phyloP scores from a whole-genome alignment of 2,113 vertebrate species.

The Apaloderma vittatum region DNA sequence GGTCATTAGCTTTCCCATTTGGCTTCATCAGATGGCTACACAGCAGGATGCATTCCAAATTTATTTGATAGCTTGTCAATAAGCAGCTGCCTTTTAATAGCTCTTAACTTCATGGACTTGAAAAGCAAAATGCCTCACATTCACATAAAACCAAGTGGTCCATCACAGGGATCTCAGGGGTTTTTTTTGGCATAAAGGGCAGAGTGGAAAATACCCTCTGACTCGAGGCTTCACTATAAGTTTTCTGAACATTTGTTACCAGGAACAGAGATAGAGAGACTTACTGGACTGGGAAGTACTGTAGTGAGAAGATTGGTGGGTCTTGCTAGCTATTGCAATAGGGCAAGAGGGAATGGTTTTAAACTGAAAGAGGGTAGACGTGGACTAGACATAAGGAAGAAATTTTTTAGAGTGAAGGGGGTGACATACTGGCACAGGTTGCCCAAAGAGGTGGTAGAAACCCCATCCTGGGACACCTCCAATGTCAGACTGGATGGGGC shows the following conservation, averaged over 20 bases:
- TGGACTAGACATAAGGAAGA: too few species aligned
- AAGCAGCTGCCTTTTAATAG: constrained; percentile 68
- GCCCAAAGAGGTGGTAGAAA: too few species aligned
- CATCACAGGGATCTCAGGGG: neutral
- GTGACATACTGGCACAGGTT: too few species aligned
- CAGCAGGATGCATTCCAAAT: constrained; percentile 67
- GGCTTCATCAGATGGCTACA: constrained; percentile 58
- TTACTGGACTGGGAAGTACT: neutral
- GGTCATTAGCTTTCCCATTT: constrained; percentile 72
- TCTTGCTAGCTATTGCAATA: neutral
- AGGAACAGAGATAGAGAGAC: neutral
- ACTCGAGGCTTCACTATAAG: neutral
- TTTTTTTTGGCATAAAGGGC: neutral
- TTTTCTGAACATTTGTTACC: neutral
- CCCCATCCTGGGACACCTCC: too few species aligned
- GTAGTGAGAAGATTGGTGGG: neutral
- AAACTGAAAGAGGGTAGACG: too few species aligned
- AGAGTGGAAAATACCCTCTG: neutral
- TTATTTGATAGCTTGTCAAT: constrained; percentile 74
- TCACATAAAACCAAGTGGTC: constrained; percentile 21
- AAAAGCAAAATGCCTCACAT: constrained; percentile 45
- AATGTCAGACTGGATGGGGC: too few species aligned
- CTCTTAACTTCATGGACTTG: constrained; percentile 56
- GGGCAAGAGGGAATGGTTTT: too few species aligned
- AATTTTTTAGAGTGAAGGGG: too few species aligned